Base-by-base conservation (phyloP, 2,797 vertebrate species). In the Anisognathus igniventris region DNA sequence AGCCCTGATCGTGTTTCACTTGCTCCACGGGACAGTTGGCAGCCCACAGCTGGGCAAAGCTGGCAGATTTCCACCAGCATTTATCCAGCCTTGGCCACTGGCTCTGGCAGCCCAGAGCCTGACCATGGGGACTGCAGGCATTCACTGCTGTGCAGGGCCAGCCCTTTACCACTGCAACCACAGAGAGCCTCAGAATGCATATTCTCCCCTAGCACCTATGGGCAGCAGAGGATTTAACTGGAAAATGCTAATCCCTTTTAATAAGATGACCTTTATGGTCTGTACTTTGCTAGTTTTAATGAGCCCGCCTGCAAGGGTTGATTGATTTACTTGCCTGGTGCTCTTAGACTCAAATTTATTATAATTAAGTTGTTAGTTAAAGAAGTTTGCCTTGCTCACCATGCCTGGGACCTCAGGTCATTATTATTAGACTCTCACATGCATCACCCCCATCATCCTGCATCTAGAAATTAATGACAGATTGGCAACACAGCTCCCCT, bases 401-500 rank as follows among this genome's bases (percentile, higher is more conserved):
- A 21, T 84, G 60, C 77, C 94, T 90, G 88, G 95, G 91, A 93
- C 86, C 81, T 81, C 92, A 87, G 89, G 93, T 97, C 94, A n/a
- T 97, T 91, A 95, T 77, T 82, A 73, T 74, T 86, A 88, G 70
- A 51, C 61, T 75, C 92, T 70, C 76, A 27, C 73, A 77, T 85
- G 77, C 85, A 96, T 96, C 96, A 90, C 57, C 48, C 88, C 78
- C 92, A 92, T 90, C 93, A 39, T 94, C 67, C 82, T 31, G 11
- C 81, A 90, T 91, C 79, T 86, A 97, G 84, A 97, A 97, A 93
- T 91, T 97, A 97, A 97, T 75, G 88, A 96, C 86, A 84, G 66
- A 90, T 81, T 97, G 96, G 95, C 92, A 93, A 47, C 1, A 0
- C 79, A 12, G 14, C 90, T 65, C 66, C 47, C 65, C 75, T 90